Evolutionary conservation across 1,140 invertebrate genomes (phyloP), one percentile per base, ranked within the genome.

Genomic region (Dolichoris vasculosae): DNA sequence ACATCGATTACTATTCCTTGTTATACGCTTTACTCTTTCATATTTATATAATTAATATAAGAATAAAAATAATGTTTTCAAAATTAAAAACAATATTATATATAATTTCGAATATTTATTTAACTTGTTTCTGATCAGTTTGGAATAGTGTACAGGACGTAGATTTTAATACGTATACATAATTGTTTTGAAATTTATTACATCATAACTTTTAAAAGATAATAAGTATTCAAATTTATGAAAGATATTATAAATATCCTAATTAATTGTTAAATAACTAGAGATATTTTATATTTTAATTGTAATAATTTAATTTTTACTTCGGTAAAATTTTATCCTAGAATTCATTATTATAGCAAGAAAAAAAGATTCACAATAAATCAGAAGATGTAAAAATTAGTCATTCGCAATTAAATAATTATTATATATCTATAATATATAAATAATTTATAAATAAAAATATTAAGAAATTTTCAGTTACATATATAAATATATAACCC

Each of bases 1-100:
- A 78, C 26, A 69, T 84, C 23, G 9, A 55, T 17, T 46, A 51
- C n/a, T 76, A 64, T 32, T 76, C 51, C 11, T 59, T 48, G 23
- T 73, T 59, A 26, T 26, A 32, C 64, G 2, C 26, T 46, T 46
- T 77, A 32, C 43, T 64, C 3, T 63, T 63, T 40, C 64, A 43
- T 13, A 32, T 26, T 64, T 76, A 82, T 35, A 8, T 6, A 75
- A 59, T 38, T 55, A 59, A 82, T 73, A 73, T 0, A 38, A 82
- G 75, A 82, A 59, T 75, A 82, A 82, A 59, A 1, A 43, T 35
- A 82, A 75, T 40, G 7, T 43, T 8, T 32, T 40, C 4, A 59
- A 43, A 75, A 8, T 35, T 26, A 9, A 43, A 59, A 73, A 75
- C 35, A 55, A 67, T 35, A 48, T 76, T 48, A 76, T 76, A 13